Conservation (phyloP, 2,888 invertebrate genomes). For the Deladenus siricidicola region DNA sequence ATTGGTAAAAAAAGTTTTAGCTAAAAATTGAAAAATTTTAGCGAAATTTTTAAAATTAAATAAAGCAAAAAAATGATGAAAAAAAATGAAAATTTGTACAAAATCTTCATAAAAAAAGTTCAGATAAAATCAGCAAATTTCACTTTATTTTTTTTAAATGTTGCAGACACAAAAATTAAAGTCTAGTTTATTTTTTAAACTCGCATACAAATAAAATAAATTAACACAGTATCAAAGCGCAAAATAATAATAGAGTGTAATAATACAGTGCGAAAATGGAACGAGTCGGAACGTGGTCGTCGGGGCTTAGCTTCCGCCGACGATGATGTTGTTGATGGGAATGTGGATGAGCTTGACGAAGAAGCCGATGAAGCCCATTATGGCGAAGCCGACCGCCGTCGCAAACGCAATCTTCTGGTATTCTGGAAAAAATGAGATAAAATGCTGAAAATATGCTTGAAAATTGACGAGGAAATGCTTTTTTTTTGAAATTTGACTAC, state of each 20-base stretch:
- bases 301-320: slow-evolving; percentile 19
- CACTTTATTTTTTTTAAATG: too few species aligned
- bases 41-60: slow-evolving; percentile 9
- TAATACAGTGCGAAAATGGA: neutral
- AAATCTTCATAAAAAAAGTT: too few species aligned
- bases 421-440: slow-evolving; percentile 61
- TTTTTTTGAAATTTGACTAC: neutral
- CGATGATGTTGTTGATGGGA: slow-evolving; percentile 65
- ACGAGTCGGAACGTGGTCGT: neutral
- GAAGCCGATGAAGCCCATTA: slow-evolving; percentile 99
- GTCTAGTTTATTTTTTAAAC: too few species aligned
- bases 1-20: neutral
- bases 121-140: too few species aligned
- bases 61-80: slow-evolving; percentile 1
- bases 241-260: neutral
- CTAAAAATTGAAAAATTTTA: neutral
- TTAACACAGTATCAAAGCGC: neutral
- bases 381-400: slow-evolving; percentile 97
- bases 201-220: too few species aligned
- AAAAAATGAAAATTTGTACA: too few species aligned
- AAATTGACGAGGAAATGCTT: neutral
- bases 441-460: neutral
- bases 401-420: slow-evolving; percentile 99
- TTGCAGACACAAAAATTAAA: too few species aligned
- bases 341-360: slow-evolving; percentile 99